Evolutionary conservation across 2,888 invertebrate genomes (phyloP), one percentile per base, ranked within the genome.

Genomic region (Drosophila prostipennis): DNA sequence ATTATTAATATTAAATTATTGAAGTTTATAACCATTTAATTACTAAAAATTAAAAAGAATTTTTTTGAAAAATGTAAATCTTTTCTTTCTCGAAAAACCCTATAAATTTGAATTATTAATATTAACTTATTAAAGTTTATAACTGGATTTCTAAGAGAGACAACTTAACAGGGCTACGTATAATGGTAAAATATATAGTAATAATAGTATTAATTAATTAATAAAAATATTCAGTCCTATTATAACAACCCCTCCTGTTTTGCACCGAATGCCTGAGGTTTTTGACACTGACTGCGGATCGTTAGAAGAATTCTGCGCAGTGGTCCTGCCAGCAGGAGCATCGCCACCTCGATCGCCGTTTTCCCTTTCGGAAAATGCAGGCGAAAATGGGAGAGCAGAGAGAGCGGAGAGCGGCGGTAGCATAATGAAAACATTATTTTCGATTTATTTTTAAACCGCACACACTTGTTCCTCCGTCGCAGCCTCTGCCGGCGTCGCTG

Each of bases 371-470:
- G 77, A 74, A 82, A 80, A 79, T 67, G 34, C 52, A 56, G 49
- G 10, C 52, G 14, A 14, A 14, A n/a, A 16, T 43, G 2, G 16
- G 36, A 7, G 39, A 19, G 19, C 19, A 32, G 70, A 53, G 68
- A 59, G 74, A 16, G 16, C 23, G 1, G 49, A 40, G 42, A 55
- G 45, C 23, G 23, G 3, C 53, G 42, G 19, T 37, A 58, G 72
- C 63, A 72, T 72, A 82, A 82, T 71, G 75, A 83, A 86, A 85
- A 87, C 83, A 86, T 81, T 79, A 81, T 78, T 82, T 78, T 77
- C 73, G 77, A 85, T 85, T 87, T 91, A 90, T 90, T 90, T 90
- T 87, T 91, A 90, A 89, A 85, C 83, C 74, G 78, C 82, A 79
- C 90, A 90, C 90, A 90, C 91, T 90, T 90, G 90, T 90, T 90